Base-by-base conservation (phyloP, 2,888 invertebrate genomes). In the Ryuthela nishihirai region DNA sequence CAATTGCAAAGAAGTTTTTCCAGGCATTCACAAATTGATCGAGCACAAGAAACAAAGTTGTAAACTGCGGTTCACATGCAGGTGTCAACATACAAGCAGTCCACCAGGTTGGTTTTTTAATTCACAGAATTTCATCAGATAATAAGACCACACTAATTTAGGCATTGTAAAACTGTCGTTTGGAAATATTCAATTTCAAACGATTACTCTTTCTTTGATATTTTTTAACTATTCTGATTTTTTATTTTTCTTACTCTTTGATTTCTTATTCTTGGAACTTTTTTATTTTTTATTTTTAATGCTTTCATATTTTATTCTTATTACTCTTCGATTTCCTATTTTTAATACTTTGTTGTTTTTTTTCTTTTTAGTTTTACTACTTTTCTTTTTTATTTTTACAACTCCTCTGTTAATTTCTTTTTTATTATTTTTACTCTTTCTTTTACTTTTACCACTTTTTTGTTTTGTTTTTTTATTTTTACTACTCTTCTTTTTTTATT, bases 41-140 rank as follows among this genome's bases (percentile, higher is more conserved):
- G 83, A 85, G 68, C 86, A 87, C 76, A 85, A 85, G 76, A 83
- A 83, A 69, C 79, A 80, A 55, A 83, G 83, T 73, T 85, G 85
- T 75, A 83, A 83, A 73, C 78, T 84, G 67, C 79, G 83, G 68
- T 83, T 83, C 75, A 82, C 83, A 65, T 83, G 83, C 76, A 83
- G 83, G 75, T 84, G 83, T 73, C 60, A 63, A 21, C 60, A 59
- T 32, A 29, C 29, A 15, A 18, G 12, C 12, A 17, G 54, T 42
- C 54, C 60, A 10, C 49, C 45, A 29, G 60, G 60, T 60, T 29
- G 21, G 21, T 25, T 15, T 4, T 4, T 10, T 34, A 4, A 34
- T 34, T 34, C 17, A 9, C n/a, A 34, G n/a, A 2, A 15, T 34
- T 29, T 10, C 29, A 9, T 9, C 6, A 29, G 7, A 29, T 29